Percentiles rank a stretch among this genome's conserved stretches.
Evolutionary conservation across 2,888 invertebrate genomes (phyloP).

Genomic region (Thymelicus sylvestris): DNA sequence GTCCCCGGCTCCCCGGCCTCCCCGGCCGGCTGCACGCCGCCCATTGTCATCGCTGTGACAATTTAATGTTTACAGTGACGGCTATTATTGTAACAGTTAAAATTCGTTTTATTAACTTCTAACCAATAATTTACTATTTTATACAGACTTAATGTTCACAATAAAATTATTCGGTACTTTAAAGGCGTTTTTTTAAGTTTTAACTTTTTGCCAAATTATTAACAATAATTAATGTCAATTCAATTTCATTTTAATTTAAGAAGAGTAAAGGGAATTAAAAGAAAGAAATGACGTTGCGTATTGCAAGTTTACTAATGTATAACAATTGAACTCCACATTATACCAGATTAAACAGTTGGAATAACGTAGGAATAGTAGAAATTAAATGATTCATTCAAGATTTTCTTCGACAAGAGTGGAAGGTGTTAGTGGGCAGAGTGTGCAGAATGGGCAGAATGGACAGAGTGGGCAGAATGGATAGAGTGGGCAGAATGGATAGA

Average conservation of each 20-base stretch:
- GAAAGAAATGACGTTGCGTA: too few relatives aligned
- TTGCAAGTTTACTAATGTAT: background rate
- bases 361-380: background rate
- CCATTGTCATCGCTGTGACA: background rate
- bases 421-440: too few relatives aligned
- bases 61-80: constrained; percentile 10
- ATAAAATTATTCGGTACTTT: too few relatives aligned
- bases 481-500: background rate
- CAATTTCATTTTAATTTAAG: too few relatives aligned
- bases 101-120: constrained; percentile 3
- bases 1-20: background rate
- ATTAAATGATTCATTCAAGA: constrained; percentile 3
- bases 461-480: background rate
- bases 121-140: background rate
- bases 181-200: too few relatives aligned
- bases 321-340: background rate
- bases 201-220: too few relatives aligned
- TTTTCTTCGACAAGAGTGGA: background rate
- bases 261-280: too few relatives aligned
- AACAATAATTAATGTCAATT: too few relatives aligned
- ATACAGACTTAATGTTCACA: background rate
- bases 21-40: background rate
- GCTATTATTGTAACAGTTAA: constrained; percentile 1
- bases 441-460: background rate
- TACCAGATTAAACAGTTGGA: background rate